Conservation (phyloP, 1,140 invertebrate species). For the Trichogramma pretiosum region DNA sequence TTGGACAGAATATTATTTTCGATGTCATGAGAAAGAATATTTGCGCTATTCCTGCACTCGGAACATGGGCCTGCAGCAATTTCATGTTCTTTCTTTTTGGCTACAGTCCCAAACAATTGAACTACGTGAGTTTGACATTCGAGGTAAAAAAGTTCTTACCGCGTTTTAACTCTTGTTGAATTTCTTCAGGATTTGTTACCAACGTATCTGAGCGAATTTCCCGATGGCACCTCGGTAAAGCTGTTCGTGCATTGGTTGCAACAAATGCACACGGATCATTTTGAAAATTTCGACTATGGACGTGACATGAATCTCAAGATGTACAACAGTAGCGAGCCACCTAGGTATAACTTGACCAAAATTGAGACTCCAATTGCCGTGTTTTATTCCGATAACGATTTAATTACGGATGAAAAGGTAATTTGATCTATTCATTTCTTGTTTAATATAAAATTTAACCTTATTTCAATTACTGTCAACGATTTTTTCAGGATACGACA, state of each 20-base stretch:
- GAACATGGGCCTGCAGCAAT: not conserved
- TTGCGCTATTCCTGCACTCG: not conserved
- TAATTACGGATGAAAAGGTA: not conserved
- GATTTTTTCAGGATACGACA: not conserved
- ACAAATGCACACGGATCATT: not conserved
- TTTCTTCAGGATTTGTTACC: no score
- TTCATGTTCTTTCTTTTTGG: not conserved
- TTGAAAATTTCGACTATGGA: not conserved
- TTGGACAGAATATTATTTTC: not conserved
- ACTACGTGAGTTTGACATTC: not conserved
- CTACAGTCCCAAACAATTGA: not conserved
- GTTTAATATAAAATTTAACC: no score
- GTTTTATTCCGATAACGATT: not conserved
- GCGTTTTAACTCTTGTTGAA: no score
- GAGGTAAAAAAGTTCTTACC: no score
- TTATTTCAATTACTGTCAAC: no score
- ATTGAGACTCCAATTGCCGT: not conserved
- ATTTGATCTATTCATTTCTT: no score
- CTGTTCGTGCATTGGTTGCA: not conserved
- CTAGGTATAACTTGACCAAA: not conserved
- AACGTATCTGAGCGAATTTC: no score
- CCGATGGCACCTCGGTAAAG: not conserved
- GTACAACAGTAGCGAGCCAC: not conserved
- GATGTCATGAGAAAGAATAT: not conserved
- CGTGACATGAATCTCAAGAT: not conserved